These are phyloP conservation scores for Calameuta idolon DNA, from an alignment of 2,888 invertebrate species.

Conservation along the genomic window DNA sequence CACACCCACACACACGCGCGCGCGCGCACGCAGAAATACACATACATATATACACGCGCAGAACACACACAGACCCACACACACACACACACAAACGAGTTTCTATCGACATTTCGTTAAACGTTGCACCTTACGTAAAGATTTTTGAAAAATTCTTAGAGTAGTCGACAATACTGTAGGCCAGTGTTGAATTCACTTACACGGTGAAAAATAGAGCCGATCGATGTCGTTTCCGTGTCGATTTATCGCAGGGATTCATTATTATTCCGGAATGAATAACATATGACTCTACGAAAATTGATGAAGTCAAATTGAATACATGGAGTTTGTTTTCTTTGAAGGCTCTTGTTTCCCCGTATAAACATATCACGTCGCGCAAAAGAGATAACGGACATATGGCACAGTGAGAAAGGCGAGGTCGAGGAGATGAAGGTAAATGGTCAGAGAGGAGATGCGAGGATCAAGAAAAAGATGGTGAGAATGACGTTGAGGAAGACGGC, in stretches of 20 bases:
- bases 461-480: neutral
- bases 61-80: slow-evolving; percentile 37
- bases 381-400: neutral
- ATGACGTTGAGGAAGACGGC: neutral
- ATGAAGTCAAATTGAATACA: neutral
- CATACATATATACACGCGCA: slow-evolving; percentile 7
- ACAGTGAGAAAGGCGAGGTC: neutral
- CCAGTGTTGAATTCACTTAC: neutral
- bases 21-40: neutral
- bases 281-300: neutral
- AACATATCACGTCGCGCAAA: neutral
- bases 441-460: neutral
- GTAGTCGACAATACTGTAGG: neutral
- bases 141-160: slow-evolving; percentile 32
- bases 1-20: slow-evolving; percentile 26
- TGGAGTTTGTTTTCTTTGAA: neutral
- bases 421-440: neutral
- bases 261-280: neutral
- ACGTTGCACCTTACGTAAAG: slow-evolving; percentile 39
- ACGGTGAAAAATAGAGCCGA: neutral
- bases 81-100: slow-evolving; percentile 36
- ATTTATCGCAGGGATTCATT: neutral
- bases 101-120: slow-evolving; percentile 47
- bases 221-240: neutral
- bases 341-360: neutral